A percentile compares a stretch with the other conserved stretches of the same genome.
These are phyloP conservation scores for Camelus bactrianus DNA, from an alignment of 2,113 vertebrate species.

Conservation along the genomic window DNA sequence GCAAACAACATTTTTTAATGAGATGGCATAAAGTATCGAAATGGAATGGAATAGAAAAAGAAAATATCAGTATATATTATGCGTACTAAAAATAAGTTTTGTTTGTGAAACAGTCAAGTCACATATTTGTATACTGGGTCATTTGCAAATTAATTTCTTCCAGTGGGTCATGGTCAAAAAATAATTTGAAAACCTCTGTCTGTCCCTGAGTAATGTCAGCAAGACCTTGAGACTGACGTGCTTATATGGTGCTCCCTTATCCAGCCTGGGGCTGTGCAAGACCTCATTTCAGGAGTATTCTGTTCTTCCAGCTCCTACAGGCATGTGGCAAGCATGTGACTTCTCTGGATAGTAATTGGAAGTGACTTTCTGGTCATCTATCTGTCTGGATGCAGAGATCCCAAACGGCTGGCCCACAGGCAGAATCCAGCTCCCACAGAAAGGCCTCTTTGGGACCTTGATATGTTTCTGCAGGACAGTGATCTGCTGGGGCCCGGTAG, in stretches of 20 bases:
- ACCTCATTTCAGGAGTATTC: conserved; percentile 10
- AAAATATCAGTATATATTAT: background rate
- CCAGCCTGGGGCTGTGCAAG: background rate
- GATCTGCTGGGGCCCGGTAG: background rate
- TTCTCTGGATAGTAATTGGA: conserved; percentile 51
- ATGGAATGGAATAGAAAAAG: background rate
- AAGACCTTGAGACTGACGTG: background rate
- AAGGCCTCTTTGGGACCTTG: background rate
- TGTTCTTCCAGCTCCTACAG: background rate
- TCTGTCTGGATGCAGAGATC: background rate
- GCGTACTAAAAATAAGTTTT: background rate
- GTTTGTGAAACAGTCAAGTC: conserved; percentile 7
- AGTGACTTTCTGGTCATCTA: conserved; percentile 61
- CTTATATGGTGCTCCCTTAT: background rate
- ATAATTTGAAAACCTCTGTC: background rate
- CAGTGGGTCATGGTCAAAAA: background rate
- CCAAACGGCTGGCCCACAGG: background rate
- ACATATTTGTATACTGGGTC: background rate
- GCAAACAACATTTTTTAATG: background rate
- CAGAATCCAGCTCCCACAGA: background rate
- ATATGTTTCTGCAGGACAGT: background rate
- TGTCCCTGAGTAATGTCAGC: background rate
- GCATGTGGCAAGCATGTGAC: background rate
- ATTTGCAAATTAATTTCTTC: conserved; percentile 46
- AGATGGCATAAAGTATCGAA: conserved; percentile 18